Evolutionary conservation across 2,113 vertebrate species (phyloP).

Genomic region (Aplodontia rufa): DNA sequence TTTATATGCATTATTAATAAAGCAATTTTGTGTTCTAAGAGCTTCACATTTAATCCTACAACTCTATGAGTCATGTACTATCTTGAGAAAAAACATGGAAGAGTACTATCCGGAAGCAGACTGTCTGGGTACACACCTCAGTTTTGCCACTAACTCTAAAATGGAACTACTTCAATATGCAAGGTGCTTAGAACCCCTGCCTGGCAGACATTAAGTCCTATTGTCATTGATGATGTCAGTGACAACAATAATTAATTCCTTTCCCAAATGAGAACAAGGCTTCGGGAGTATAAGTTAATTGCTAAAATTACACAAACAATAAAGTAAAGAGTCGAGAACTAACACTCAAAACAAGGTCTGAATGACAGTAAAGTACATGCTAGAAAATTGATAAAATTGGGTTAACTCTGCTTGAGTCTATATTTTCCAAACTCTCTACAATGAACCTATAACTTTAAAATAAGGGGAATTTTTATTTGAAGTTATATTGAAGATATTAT

Average conservation of each 20-base stretch:
- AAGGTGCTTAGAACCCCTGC: neutral
- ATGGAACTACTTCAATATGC: neutral
- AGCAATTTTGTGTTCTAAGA: neutral
- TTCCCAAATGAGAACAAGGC: neutral
- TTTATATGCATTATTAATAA: neutral
- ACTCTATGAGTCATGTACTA: neutral
- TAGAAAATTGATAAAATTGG: neutral
- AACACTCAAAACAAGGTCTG: neutral
- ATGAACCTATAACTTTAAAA: neutral
- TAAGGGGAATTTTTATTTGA: neutral
- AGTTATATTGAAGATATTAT: neutral
- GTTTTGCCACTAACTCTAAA: neutral
- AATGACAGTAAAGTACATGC: neutral
- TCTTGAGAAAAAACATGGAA: neutral
- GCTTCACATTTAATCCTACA: neutral
- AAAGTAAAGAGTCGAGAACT: neutral
- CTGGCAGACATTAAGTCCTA: neutral
- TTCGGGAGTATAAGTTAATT: neutral
- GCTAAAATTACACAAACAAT: neutral
- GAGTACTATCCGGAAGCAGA: neutral
- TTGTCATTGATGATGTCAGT: neutral
- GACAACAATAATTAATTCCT: neutral
- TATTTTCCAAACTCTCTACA: constrained; percentile 4
- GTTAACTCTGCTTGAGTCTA: neutral
- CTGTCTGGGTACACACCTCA: neutral